Percentiles rank a stretch among this genome's conserved stretches.
Conservation (phyloP, 1,140 invertebrate species). For the Brachionus rotundiformis region DNA sequence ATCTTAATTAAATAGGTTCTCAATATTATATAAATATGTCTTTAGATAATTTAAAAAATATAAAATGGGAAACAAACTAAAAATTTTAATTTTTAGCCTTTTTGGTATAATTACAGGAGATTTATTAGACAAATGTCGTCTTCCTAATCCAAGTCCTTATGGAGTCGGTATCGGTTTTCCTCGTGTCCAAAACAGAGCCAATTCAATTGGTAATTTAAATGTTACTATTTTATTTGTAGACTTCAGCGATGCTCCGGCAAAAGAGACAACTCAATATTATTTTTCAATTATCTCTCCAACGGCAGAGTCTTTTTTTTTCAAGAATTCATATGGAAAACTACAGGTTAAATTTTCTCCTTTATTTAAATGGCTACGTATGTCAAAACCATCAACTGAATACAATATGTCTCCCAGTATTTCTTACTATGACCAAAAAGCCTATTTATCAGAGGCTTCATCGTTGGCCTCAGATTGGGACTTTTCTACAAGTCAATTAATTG, state of each 20-base stretch:
- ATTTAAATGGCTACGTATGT: neutral
- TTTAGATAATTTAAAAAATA: neutral
- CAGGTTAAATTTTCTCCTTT: neutral
- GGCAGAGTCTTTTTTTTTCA: neutral
- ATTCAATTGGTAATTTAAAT: neutral
- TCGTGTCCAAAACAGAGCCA: neutral
- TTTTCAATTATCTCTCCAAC: neutral
- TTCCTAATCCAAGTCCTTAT: conserved; percentile 8
- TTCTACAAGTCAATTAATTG: conserved; percentile 27
- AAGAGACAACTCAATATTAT: neutral
- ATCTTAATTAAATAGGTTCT: too few relatives aligned
- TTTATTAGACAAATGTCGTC: neutral
- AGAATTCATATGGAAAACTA: neutral
- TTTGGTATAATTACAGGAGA: neutral
- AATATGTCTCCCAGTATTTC: neutral
- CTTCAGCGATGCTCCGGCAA: neutral
- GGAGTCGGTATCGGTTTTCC: neutral
- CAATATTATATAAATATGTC: too few relatives aligned
- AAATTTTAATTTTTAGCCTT: neutral
- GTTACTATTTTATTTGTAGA: conserved; percentile 7
- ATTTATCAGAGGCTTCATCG: neutral
- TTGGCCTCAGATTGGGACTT: neutral
- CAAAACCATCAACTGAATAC: neutral
- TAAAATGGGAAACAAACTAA: neutral
- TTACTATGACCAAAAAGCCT: neutral